A percentile compares a stretch with the other conserved stretches of the same genome.
Evolutionary conservation across 2,113 vertebrate genomes (phyloP).

Genomic region (Macaca fascicularis): DNA sequence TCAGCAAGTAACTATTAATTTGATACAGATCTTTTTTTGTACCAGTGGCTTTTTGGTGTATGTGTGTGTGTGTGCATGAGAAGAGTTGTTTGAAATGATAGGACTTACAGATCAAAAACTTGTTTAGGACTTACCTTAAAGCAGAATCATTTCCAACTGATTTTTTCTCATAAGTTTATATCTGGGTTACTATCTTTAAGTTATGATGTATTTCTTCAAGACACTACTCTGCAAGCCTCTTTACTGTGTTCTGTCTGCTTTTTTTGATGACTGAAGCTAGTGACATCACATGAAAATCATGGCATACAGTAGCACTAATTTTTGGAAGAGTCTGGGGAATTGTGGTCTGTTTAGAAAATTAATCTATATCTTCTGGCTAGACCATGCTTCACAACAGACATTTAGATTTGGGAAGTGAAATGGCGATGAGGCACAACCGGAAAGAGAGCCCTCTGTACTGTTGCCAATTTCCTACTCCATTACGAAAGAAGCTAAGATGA

Average conservation of each 20-base stretch:
- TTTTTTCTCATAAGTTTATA: slow-evolving; percentile 59
- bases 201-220: not conserved
- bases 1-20: slow-evolving; percentile 53
- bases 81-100: slow-evolving; percentile 59
- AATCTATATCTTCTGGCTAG: slow-evolving; percentile 63
- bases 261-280: slow-evolving; percentile 59
- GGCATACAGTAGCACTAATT: slow-evolving; percentile 44
- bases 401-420: slow-evolving; percentile 78
- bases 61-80: not conserved
- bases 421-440: slow-evolving; percentile 75
- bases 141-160: slow-evolving; percentile 48
- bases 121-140: slow-evolving; percentile 16
- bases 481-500: slow-evolving; percentile 72
- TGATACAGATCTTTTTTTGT: slow-evolving; percentile 24
- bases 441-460: slow-evolving; percentile 75
- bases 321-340: slow-evolving; percentile 56
- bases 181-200: slow-evolving; percentile 58
- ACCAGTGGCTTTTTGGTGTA: slow-evolving; percentile 26
- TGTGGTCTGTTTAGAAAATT: slow-evolving; percentile 71
- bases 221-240: slow-evolving; percentile 1
- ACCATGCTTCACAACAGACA: slow-evolving; percentile 67
- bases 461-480: slow-evolving; percentile 56
- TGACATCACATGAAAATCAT: slow-evolving; percentile 55
- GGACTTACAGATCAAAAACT: slow-evolving; percentile 64
- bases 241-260: not conserved